These are phyloP conservation scores for Crypturellus tataupa DNA, from an alignment of 2,797 vertebrate species.

Conservation along the genomic window DNA sequence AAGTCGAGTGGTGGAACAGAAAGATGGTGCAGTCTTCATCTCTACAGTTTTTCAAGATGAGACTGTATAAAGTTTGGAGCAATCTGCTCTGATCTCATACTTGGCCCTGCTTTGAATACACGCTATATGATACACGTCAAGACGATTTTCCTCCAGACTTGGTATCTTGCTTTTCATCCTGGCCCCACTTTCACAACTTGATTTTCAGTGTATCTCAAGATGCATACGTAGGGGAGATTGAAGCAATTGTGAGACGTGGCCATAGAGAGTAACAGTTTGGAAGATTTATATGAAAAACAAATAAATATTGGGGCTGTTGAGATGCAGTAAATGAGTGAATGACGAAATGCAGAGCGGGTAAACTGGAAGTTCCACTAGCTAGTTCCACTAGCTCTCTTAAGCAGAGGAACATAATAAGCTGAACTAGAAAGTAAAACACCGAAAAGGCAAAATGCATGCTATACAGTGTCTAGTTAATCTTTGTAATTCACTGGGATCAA, in stretches of 20 bases:
- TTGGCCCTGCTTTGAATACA: neutral
- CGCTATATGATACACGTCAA: neutral
- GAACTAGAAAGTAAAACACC: neutral
- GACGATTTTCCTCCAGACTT: neutral
- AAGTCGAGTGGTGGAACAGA: no score
- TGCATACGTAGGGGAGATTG: neutral
- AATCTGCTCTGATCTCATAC: no score
- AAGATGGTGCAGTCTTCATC: no score
- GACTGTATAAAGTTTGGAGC: no score
- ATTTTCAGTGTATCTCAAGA: neutral
- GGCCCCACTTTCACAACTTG: neutral
- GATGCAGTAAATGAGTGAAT: accelerated
- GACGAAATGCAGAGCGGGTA: neutral
- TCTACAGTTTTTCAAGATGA: no score
- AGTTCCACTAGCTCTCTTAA: neutral
- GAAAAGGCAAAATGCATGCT: neutral
- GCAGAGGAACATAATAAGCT: neutral
- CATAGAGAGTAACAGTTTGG: neutral
- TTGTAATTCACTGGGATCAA: neutral
- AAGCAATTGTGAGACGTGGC: neutral
- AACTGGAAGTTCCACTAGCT: neutral
- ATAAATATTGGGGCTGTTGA: neutral
- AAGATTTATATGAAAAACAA: neutral
- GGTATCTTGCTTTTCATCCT: neutral
- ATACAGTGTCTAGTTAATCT: neutral